Evolutionary conservation across 1,140 invertebrate genomes (phyloP).

Genomic region (Plutomurus gul): DNA sequence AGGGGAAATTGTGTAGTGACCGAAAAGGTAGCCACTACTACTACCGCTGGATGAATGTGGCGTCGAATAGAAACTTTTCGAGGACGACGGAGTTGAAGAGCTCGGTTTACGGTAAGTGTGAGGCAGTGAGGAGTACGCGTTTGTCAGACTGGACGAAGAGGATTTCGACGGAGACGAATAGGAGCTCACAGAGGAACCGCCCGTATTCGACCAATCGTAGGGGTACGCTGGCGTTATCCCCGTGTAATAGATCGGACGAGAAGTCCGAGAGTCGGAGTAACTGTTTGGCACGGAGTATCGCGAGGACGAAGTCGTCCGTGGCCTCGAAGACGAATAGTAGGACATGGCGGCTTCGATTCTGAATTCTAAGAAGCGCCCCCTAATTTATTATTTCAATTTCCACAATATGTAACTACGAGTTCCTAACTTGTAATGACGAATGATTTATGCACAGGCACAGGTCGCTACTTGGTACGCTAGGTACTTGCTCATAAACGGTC

Average conservation of each 20-base stretch:
- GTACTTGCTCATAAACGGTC: no score
- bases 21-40: conserved; percentile 45
- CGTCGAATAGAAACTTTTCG: conserved; percentile 13
- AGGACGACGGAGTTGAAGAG: not conserved
- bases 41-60: conserved; percentile 17
- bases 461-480: no score
- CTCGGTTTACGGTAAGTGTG: conserved; percentile 31
- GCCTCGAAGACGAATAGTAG: conserved; percentile 35
- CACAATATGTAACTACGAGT: no score
- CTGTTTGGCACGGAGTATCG: conserved; percentile 36
- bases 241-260: not conserved
- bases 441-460: no score
- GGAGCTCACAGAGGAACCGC: not conserved
- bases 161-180: not conserved
- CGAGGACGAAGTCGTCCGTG: not conserved
- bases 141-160: not conserved
- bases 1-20: conserved; percentile 46
- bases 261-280: not conserved
- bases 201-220: not conserved
- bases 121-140: conserved; percentile 18
- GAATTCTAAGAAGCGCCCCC: not conserved
- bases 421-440: no score
- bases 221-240: not conserved
- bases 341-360: conserved; percentile 26
- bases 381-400: no score